Base-by-base conservation (phyloP, 1,140 invertebrate species). In the Aphelenchoides fujianensis region DNA sequence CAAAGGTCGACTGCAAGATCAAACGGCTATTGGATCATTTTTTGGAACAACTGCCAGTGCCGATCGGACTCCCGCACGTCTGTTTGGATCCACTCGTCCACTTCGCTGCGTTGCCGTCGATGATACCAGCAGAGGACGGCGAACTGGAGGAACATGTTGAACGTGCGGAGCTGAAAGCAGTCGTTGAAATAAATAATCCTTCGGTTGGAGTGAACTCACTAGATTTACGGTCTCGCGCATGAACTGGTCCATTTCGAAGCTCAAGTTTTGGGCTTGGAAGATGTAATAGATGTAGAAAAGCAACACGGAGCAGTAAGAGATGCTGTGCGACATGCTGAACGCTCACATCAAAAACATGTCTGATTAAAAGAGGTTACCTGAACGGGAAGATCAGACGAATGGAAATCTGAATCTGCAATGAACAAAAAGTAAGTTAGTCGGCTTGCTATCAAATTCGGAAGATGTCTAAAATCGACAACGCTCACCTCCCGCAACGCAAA, bases 321-420 rank as follows among this genome's bases (percentile, higher is more conserved):
- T 23, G 23, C 41, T 48, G 23, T 48, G 41, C 12, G 12, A 16
- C 12, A 48, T 48, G 23, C 12, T 16, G 23, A 48, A 48, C 41
- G 41, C 12, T 16, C 23, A 48, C 12, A 48, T 48, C 41, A 48
- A n/a, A n/a, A n/a, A n/a, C n/a, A n/a, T n/a, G n/a, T n/a, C n/a
- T n/a, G n/a, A n/a, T n/a, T n/a, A n/a, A n/a, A n/a, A n/a, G n/a
- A n/a, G n/a, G n/a, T n/a, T n/a, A n/a, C n/a, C n/a, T n/a, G n/a
- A 48, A 48, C 41, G 41, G 41, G 23, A 16, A 48, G 23, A 48
- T 48, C 41, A 48, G 23, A 48, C 41, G 41, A 48, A 48, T 48
- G 41, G 41, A 48, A 48, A 48, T 48, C 41, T 48, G 41, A 48
- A 23, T n/a, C n/a, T n/a, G n/a, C n/a, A n/a, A n/a, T n/a, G n/a